phyloP scores from a whole-genome alignment of 1,140 invertebrate species.

The Anagrus nilaparvatae region DNA sequence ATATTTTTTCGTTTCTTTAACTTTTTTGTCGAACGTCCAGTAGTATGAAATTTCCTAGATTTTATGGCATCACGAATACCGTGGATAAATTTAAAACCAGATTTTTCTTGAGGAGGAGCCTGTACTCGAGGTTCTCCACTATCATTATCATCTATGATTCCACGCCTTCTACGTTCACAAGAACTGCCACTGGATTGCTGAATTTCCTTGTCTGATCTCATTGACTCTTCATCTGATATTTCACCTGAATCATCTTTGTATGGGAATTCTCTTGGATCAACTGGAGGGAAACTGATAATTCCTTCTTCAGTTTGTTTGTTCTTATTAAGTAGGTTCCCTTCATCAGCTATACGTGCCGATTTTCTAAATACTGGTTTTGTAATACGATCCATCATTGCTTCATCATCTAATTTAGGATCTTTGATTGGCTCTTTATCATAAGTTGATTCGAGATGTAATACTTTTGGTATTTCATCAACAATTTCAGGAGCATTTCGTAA shows the following conservation, averaged over 20 bases:
- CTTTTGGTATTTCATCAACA: slow-evolving; percentile 4
- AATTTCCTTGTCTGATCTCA: slow-evolving; percentile 37
- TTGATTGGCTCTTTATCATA: slow-evolving; percentile 13
- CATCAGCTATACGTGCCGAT: too few species aligned
- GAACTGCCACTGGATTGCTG: slow-evolving; percentile 42
- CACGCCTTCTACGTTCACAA: slow-evolving; percentile 41
- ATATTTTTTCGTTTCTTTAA: too few species aligned
- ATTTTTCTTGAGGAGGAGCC: too few species aligned
- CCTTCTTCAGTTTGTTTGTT: too few species aligned
- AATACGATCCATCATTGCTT: slow-evolving; percentile 15
- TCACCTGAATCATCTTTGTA: slow-evolving; percentile 10
- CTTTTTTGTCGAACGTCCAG: too few species aligned
- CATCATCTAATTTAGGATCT: slow-evolving; percentile 19
- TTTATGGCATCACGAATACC: too few species aligned
- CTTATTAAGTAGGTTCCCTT: too few species aligned
- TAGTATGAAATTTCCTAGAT: too few species aligned
- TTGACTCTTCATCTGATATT: slow-evolving; percentile 28
- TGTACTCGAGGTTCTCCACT: too few species aligned
- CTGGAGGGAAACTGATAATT: slow-evolving; percentile 21
- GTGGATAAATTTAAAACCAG: too few species aligned
- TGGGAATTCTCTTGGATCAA: slow-evolving; percentile 28
- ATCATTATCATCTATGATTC: slow-evolving; percentile 72
- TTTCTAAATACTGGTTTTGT: too few species aligned
- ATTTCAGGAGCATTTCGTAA: too few species aligned
- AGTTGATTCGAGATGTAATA: slow-evolving; percentile 5